Percentiles rank a stretch among this genome's conserved stretches.
These are phyloP conservation scores for Troides oblongomaculatus DNA, from an alignment of 2,888 invertebrate genomes.

Conservation along the genomic window DNA sequence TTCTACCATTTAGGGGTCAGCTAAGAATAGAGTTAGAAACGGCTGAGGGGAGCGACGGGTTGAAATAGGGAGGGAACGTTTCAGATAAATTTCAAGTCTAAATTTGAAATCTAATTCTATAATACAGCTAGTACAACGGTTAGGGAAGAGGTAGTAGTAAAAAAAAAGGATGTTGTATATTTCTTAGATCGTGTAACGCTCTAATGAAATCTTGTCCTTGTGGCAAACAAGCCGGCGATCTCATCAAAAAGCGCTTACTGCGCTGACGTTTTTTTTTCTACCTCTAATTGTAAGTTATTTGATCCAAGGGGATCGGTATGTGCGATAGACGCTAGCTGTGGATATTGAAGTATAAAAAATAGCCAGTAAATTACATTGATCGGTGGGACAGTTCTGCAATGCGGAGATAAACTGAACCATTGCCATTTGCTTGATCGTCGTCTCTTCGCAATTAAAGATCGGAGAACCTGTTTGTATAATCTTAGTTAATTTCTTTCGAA, in stretches of 20 bases:
- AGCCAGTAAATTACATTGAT: constrained; percentile 16
- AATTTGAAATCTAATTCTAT: no score
- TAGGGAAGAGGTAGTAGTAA: no score
- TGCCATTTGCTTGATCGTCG: neutral
- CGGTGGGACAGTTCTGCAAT: constrained; percentile 7
- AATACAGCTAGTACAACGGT: no score
- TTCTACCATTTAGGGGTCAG: no score
- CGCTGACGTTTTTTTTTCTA: constrained; percentile 50
- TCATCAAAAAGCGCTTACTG: constrained; percentile 69
- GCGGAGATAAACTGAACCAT: constrained; percentile 6
- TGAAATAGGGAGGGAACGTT: no score
- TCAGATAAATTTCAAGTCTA: no score
- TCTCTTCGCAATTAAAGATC: no score
- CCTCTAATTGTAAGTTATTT: constrained; percentile 64
- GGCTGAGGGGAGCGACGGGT: no score
- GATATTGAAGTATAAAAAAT: constrained; percentile 26
- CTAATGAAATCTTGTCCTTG: constrained; percentile 66
- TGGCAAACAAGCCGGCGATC: constrained; percentile 58
- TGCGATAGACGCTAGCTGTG: constrained; percentile 32
- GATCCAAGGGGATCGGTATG: constrained; percentile 41
- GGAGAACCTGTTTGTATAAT: no score
- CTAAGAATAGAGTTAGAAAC: no score
- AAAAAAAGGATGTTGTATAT: neutral
- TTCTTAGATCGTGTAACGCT: constrained; percentile 51
- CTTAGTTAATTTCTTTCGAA: no score